A percentile compares a stretch with the other conserved stretches of the same genome.
Conservation (phyloP, 2,797 vertebrate species). For the Anolis apletophallus region DNA sequence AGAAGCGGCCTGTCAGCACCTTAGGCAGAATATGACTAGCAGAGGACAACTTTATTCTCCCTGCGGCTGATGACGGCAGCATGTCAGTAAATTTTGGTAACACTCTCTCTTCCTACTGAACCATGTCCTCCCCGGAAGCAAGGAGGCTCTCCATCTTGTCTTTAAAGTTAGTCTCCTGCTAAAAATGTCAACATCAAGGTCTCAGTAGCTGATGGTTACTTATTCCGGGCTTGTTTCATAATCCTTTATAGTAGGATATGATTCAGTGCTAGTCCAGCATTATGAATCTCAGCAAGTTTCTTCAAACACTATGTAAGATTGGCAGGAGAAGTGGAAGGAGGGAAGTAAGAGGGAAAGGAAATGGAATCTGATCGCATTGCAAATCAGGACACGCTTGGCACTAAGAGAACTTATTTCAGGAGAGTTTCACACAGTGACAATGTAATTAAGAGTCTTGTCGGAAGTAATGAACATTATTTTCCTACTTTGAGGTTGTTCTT, state of each 20-base stretch:
- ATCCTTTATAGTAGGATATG: not conserved
- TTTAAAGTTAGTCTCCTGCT: not conserved
- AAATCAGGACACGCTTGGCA: not conserved
- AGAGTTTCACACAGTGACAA: not conserved
- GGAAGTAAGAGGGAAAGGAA: no score
- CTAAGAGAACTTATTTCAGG: conserved; percentile 16
- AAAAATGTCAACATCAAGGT: not conserved
- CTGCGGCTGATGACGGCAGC: conserved; percentile 1
- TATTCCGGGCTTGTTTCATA: not conserved
- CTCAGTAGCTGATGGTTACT: not conserved
- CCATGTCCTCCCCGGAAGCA: not conserved
- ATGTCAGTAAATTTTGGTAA: conserved; percentile 33
- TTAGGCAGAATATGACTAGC: not conserved
- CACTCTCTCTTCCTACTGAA: not conserved
- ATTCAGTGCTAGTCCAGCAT: conserved; percentile 3
- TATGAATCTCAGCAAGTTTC: not conserved
- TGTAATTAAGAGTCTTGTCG: conserved; percentile 21
- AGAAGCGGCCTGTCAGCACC: not conserved
- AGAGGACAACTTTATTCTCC: conserved; percentile 10
- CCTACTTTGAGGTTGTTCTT: not conserved
- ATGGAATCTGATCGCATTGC: conserved; percentile 14
- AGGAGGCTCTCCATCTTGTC: not conserved
- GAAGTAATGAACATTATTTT: conserved; percentile 29
- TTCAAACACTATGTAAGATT: not conserved
- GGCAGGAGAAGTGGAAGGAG: not conserved